phyloP scores from a whole-genome alignment of 2,888 invertebrate genomes.

The Ferrisia virgata region DNA sequence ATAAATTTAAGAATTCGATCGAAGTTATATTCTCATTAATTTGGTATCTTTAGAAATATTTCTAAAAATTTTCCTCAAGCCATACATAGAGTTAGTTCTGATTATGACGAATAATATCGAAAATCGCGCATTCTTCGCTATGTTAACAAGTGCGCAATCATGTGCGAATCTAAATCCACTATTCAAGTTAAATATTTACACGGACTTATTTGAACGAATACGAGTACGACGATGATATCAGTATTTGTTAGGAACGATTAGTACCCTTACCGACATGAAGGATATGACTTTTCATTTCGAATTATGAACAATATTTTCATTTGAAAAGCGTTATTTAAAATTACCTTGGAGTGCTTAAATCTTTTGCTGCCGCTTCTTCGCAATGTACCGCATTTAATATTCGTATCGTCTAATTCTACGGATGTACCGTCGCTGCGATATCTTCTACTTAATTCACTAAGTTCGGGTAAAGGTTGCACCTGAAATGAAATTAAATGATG shows the following conservation, averaged over 20 bases:
- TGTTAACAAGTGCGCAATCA: not conserved
- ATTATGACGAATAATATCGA: not conserved
- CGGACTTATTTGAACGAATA: not conserved
- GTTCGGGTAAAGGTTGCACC: slow-evolving; percentile 92
- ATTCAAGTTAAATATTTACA: slow-evolving; percentile 1
- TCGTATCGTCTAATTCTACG: slow-evolving; percentile 66
- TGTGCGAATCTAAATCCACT: not conserved
- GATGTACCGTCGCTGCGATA: slow-evolving; percentile 66
- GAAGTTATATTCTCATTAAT: not conserved
- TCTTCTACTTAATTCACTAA: slow-evolving; percentile 82
- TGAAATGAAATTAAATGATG: slow-evolving; percentile 52
- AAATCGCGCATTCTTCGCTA: not conserved
- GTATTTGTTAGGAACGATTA: not conserved
- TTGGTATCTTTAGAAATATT: not conserved
- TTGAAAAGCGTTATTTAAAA: slow-evolving; percentile 49
- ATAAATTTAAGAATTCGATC: slow-evolving; percentile 8
- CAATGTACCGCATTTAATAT: slow-evolving; percentile 71
- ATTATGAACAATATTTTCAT: not conserved
- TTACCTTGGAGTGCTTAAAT: slow-evolving; percentile 67
- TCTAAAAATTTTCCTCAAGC: not conserved
- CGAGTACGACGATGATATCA: not conserved
- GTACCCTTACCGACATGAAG: not conserved
- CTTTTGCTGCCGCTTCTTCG: slow-evolving; percentile 77
- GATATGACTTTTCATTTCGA: not conserved
- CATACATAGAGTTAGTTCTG: not conserved